Evolutionary conservation across 1,140 invertebrate species (phyloP).

Genomic region (Lucilia cuprina): DNA sequence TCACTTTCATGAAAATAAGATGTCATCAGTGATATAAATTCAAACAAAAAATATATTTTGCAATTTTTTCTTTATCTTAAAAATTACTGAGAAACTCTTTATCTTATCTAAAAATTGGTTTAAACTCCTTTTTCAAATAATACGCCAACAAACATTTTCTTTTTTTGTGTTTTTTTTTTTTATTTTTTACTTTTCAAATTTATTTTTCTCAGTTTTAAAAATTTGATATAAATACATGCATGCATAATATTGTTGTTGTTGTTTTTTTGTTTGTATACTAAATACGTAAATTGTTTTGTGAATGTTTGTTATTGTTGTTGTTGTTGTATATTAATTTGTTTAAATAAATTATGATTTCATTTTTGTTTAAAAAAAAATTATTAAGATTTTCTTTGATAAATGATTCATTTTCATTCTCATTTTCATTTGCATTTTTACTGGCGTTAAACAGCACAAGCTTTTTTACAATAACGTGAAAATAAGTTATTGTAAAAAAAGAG

Average conservation of each 20-base stretch:
- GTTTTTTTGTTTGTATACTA: slow-evolving; percentile 45
- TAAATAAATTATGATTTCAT: background rate
- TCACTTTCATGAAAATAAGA: no score
- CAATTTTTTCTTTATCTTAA: no score
- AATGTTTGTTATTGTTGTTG: slow-evolving; percentile 12
- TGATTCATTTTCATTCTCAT: background rate
- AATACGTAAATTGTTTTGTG: slow-evolving; percentile 35
- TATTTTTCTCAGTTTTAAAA: slow-evolving; percentile 54
- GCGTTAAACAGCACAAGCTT: background rate
- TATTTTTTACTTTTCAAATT: background rate
- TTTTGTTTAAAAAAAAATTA: background rate
- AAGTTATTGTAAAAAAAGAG: background rate
- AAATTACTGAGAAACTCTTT: no score
- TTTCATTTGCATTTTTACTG: background rate
- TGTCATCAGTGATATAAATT: no score
- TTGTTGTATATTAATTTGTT: slow-evolving; percentile 24
- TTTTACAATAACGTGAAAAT: background rate
- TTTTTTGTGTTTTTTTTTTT: no score
- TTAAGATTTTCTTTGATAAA: background rate
- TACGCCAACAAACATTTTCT: no score
- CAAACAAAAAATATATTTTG: no score
- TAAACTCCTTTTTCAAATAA: no score
- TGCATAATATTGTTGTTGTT: slow-evolving; percentile 50
- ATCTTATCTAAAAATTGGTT: no score
- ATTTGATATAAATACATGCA: slow-evolving; percentile 63